Evolutionary conservation across 1,140 invertebrate genomes (phyloP).

Genomic region (Caenorhabditis briggsae): DNA sequence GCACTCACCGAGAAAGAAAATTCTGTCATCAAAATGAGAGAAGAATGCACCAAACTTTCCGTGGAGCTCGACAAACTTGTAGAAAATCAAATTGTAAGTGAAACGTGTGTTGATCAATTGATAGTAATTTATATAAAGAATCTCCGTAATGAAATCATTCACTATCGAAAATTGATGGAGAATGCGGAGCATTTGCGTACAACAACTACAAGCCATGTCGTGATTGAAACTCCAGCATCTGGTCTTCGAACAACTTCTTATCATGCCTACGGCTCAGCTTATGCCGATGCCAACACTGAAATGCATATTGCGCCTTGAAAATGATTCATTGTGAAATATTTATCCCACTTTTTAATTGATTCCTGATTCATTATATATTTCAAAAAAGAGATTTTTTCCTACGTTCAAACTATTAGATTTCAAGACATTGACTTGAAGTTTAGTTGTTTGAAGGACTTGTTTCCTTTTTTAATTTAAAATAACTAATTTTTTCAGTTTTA

Average conservation of each 20-base stretch:
- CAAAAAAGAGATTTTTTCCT: no score
- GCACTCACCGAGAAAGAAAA: background rate
- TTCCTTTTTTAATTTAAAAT: no score
- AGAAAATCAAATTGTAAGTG: background rate
- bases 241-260: conserved; percentile 16
- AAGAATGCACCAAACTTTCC: conserved; percentile 15
- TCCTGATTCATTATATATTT: no score
- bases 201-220: background rate
- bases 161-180: conserved; percentile 13
- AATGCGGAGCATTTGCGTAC: background rate
- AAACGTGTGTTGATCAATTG: no score
- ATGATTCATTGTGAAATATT: no score
- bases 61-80: conserved; percentile 11
- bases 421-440: no score
- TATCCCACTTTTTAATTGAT: no score
- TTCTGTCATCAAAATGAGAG: background rate
- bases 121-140: background rate
- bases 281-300: background rate
- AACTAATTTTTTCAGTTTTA: no score
- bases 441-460: no score
- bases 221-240: background rate
- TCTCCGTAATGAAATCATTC: background rate
- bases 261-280: background rate
- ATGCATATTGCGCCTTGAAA: no score
- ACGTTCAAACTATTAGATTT: no score